Conservation (phyloP, 92 coral and sea anemone genomes). For the Chrysogorgia sp. region DNA sequence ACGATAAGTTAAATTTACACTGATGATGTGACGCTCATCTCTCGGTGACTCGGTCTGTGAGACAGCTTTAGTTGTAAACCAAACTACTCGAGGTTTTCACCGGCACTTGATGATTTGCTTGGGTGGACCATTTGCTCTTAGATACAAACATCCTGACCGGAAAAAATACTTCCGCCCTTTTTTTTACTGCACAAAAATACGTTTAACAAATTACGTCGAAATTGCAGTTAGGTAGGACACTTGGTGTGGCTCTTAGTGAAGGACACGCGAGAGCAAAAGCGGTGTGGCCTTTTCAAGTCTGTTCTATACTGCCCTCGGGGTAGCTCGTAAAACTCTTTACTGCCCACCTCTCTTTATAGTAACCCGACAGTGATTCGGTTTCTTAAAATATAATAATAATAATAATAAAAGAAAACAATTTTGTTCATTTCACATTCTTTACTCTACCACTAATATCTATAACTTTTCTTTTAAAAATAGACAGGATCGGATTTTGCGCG, state of each 20-base stretch:
- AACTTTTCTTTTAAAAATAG: no score
- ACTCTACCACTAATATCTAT: no score
- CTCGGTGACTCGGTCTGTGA: background rate
- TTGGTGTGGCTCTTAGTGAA: background rate
- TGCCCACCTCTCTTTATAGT: background rate
- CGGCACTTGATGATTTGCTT: slow-evolving; percentile 2
- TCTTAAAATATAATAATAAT: no score
- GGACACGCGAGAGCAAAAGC: background rate
- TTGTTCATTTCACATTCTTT: no score
- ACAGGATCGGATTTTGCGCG: no score
- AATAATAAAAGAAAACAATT: no score
- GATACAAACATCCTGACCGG: slow-evolving; percentile 44
- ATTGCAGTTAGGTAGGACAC: background rate
- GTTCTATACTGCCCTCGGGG: background rate
- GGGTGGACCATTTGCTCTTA: slow-evolving; percentile 10
- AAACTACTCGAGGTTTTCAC: background rate
- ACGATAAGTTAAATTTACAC: no score
- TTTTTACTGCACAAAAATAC: slow-evolving; percentile 15
- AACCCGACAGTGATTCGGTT: no score
- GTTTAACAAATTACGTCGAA: background rate
- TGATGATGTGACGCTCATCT: background rate
- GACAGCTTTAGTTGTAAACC: background rate
- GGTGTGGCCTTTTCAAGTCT: background rate
- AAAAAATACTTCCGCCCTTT: background rate
- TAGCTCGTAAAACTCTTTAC: background rate